phyloP scores from a whole-genome alignment of 2,797 vertebrate genomes.

The Adelosebastes latens region DNA sequence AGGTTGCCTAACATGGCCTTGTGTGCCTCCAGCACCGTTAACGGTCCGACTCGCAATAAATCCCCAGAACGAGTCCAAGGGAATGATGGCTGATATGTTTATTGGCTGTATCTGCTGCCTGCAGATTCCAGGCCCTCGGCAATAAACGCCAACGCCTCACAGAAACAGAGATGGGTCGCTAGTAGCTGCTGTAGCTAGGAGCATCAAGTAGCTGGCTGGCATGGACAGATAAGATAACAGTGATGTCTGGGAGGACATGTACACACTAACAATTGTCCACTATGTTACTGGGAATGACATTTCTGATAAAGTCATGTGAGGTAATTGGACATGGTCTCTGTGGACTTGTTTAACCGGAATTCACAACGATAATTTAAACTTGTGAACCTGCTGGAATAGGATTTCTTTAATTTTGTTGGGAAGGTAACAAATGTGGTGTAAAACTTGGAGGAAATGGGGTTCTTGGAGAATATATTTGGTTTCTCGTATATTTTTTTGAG shows the following conservation, averaged over 20 bases:
- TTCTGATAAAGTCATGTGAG: conserved; percentile 56
- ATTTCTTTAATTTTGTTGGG: conserved; percentile 56
- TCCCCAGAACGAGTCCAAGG: conserved; percentile 60
- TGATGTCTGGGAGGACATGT: conserved; percentile 33
- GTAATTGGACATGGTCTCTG: conserved; percentile 47
- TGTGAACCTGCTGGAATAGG: conserved; percentile 50
- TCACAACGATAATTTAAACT: conserved; percentile 51
- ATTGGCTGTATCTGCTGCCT: conserved; percentile 80
- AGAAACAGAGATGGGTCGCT: conserved; percentile 49
- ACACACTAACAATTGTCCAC: conserved; percentile 29
- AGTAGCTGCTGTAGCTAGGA: conserved; percentile 31
- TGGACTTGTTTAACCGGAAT: conserved; percentile 48
- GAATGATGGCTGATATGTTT: conserved; percentile 79
- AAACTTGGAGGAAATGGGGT: conserved; percentile 50
- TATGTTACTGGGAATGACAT: conserved; percentile 26
- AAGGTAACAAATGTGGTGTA: conserved; percentile 65
- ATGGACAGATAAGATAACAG: conserved; percentile 71
- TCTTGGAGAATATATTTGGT: conserved; percentile 54
- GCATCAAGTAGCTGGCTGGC: conserved; percentile 62
- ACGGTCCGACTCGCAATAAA: conserved; percentile 71
- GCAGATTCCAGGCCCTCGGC: conserved; percentile 73
- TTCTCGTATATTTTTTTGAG: conserved; percentile 53
- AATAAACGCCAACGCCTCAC: conserved; percentile 69
- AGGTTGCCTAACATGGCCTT: conserved; percentile 58
- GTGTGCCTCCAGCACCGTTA: conserved; percentile 60